Conservation (phyloP, 2,113 vertebrate species). For the Ifrita kowaldi region DNA sequence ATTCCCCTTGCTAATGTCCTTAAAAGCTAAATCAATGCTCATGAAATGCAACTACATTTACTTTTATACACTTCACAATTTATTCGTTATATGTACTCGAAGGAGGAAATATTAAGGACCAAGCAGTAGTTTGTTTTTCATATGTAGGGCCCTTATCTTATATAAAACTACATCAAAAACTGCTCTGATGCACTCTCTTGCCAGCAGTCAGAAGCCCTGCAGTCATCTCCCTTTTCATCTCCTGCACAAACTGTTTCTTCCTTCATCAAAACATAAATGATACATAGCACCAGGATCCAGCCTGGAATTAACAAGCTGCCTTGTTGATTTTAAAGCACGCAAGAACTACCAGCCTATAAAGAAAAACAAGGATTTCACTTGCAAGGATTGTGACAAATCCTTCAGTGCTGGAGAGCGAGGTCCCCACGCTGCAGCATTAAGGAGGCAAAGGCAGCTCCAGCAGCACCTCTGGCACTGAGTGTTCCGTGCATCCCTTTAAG, state of each 20-base stretch:
- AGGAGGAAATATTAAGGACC: background rate
- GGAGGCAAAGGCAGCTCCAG: background rate
- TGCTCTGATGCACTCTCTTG: background rate
- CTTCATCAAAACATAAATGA: constrained; percentile 36
- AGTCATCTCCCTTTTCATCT: constrained; percentile 43
- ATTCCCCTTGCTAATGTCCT: background rate
- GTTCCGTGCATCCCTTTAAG: background rate
- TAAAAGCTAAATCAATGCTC: background rate
- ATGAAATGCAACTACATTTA: background rate
- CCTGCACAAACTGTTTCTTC: constrained; percentile 44
- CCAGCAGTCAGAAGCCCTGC: constrained; percentile 12
- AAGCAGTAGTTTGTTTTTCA: constrained; percentile 4
- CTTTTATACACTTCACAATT: background rate
- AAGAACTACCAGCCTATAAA: background rate
- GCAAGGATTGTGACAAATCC: background rate
- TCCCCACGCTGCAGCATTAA: background rate
- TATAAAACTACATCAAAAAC: constrained; percentile 10
- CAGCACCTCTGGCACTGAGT: background rate
- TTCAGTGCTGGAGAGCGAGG: background rate
- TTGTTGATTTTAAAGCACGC: background rate
- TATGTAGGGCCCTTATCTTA: background rate
- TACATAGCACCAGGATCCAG: background rate
- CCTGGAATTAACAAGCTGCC: background rate
- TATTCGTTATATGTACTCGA: background rate
- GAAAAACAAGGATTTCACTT: background rate